Evolutionary conservation across 2,888 invertebrate species (phyloP).

Genomic region (Urechis unicinctus): DNA sequence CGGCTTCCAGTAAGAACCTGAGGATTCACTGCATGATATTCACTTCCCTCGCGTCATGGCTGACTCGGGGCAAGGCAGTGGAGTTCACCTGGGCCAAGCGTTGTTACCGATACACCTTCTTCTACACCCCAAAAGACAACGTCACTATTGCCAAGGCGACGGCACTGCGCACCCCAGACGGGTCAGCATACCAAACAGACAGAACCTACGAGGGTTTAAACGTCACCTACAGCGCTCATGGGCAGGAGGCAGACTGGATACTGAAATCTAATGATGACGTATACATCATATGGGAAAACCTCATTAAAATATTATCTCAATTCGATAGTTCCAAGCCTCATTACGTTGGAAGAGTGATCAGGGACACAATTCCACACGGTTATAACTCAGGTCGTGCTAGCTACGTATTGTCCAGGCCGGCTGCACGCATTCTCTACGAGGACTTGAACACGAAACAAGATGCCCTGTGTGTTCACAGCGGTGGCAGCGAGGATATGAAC

Average conservation of each 20-base stretch:
- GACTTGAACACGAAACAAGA: too few relatives aligned
- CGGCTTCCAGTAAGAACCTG: neutral
- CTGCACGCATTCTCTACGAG: too few relatives aligned
- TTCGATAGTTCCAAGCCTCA: neutral
- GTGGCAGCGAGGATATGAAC: neutral
- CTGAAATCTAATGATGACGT: slow-evolving; percentile 3
- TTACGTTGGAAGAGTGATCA: neutral
- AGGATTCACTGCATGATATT: neutral
- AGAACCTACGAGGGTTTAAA: neutral
- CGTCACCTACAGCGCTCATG: neutral
- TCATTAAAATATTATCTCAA: neutral
- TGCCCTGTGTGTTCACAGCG: neutral
- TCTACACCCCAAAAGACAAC: neutral
- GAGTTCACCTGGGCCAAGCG: neutral
- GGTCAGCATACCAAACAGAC: neutral
- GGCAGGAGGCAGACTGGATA: neutral
- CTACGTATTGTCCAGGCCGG: neutral
- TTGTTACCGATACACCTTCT: neutral
- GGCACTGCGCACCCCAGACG: neutral
- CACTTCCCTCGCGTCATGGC: neutral
- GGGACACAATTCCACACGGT: neutral
- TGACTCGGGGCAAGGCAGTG: neutral
- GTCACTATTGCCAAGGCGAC: neutral
- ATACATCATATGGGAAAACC: slow-evolving; percentile 2
- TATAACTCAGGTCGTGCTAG: slow-evolving; percentile 5